Conservation (phyloP, 2,113 vertebrate species). For the Malaclemys terrapin region DNA sequence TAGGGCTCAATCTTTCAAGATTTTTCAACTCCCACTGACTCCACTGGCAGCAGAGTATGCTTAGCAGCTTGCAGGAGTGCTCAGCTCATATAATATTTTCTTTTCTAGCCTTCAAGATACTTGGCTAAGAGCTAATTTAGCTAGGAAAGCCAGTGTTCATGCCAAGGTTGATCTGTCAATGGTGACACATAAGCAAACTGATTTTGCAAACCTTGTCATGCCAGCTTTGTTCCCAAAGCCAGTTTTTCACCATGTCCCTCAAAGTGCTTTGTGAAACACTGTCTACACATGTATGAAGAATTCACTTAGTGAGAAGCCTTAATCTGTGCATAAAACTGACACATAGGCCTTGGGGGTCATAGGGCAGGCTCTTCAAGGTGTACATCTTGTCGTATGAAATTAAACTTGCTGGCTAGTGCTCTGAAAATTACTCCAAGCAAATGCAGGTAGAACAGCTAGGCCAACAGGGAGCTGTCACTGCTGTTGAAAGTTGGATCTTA, state of each 20-base stretch:
- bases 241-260: constrained; percentile 13
- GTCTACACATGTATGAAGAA: background rate
- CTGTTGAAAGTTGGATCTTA: background rate
- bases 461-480: background rate
- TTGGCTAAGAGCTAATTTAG: constrained; percentile 39
- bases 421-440: background rate
- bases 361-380: constrained; percentile 27
- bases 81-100: background rate
- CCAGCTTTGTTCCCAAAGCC: background rate
- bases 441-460: background rate
- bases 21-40: background rate
- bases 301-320: background rate
- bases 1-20: background rate
- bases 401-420: background rate
- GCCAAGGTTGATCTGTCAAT: constrained; percentile 53
- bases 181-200: constrained; percentile 24
- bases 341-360: constrained; percentile 7
- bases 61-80: background rate
- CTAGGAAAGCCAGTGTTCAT: background rate
- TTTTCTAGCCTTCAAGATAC: constrained; percentile 13
- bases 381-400: constrained; percentile 1
- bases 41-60: background rate
- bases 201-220: background rate
- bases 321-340: background rate
- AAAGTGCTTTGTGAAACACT: background rate